Evolutionary conservation across 2,113 vertebrate genomes (phyloP).

Genomic region (Andinoacara biseriatus): DNA sequence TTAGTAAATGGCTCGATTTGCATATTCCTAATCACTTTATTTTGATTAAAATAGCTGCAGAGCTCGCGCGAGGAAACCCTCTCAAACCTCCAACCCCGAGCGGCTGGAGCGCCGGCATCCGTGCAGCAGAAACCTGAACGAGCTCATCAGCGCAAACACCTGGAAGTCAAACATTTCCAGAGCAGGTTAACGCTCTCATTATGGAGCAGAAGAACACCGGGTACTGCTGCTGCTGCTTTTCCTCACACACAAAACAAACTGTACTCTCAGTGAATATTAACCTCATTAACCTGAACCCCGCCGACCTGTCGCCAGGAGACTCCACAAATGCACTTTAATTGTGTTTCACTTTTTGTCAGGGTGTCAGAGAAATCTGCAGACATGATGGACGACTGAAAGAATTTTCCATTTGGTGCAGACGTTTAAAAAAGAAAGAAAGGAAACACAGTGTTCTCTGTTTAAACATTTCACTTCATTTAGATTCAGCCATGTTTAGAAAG

Average conservation of each 20-base stretch:
- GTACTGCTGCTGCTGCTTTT: background rate
- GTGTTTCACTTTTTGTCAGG: background rate
- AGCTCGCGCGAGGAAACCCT: constrained; percentile 14
- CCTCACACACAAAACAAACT: constrained; percentile 9
- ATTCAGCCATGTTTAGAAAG: background rate
- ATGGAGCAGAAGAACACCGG: constrained; percentile 24
- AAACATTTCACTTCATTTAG: background rate
- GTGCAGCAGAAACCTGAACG: background rate
- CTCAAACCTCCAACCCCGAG: constrained; percentile 12
- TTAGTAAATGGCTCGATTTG: constrained; percentile 59
- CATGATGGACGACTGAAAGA: background rate
- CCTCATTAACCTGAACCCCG: constrained; percentile 44
- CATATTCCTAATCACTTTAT: constrained; percentile 62
- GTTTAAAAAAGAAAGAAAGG: background rate
- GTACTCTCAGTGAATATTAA: constrained; percentile 38
- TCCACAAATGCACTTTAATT: constrained; percentile 19
- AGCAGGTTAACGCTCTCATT: constrained; percentile 31
- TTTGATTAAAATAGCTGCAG: constrained; percentile 56
- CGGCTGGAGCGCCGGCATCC: background rate
- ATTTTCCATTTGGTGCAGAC: background rate
- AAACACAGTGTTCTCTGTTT: background rate
- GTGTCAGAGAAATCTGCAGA: background rate
- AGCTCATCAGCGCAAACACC: constrained; percentile 40
- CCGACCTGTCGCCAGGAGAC: constrained; percentile 5
- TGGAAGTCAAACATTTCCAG: constrained; percentile 45